phyloP scores from a whole-genome alignment of 2,113 vertebrate species.

The Corapipo altera region DNA sequence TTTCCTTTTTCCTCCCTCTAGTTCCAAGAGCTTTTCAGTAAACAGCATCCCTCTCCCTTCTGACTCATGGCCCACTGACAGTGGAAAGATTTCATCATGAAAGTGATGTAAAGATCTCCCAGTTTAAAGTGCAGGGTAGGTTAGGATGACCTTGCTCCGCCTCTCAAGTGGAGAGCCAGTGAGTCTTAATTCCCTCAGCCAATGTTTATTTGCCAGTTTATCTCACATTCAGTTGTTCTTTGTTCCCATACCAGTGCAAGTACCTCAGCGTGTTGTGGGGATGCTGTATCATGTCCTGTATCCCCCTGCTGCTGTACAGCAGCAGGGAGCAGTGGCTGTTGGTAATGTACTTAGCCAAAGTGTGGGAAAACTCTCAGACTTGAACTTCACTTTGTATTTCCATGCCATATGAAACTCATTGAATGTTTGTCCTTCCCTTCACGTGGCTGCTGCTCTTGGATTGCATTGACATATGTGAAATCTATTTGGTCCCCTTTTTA shows the following conservation, averaged over 20 bases:
- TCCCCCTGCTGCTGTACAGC: rapidly evolving
- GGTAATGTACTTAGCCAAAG: conserved; percentile 33
- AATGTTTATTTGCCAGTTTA: background rate
- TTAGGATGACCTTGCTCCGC: background rate
- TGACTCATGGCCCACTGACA: background rate
- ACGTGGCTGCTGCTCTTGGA: conserved; percentile 53
- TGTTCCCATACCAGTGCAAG: background rate
- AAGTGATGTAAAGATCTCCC: background rate
- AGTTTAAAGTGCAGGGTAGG: background rate
- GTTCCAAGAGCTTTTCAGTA: conserved; percentile 16
- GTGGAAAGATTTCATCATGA: conserved; percentile 20
- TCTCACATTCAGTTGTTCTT: background rate
- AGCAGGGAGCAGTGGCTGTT: background rate
- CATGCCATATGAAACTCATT: conserved; percentile 48
- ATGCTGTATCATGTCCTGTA: background rate
- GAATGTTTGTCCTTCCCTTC: conserved; percentile 52
- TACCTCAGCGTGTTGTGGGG: background rate
- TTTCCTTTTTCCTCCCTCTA: background rate
- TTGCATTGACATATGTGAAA: conserved; percentile 51
- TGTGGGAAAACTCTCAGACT: conserved; percentile 58
- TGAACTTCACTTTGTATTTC: conserved; percentile 34
- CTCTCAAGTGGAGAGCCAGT: background rate
- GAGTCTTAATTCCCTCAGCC: background rate
- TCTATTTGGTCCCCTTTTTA: conserved; percentile 46
- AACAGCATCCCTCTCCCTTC: conserved; percentile 1